Evolutionary conservation across 1,140 invertebrate genomes (phyloP), one percentile per base, ranked within the genome.

Genomic region (Kradibia gibbosae): DNA sequence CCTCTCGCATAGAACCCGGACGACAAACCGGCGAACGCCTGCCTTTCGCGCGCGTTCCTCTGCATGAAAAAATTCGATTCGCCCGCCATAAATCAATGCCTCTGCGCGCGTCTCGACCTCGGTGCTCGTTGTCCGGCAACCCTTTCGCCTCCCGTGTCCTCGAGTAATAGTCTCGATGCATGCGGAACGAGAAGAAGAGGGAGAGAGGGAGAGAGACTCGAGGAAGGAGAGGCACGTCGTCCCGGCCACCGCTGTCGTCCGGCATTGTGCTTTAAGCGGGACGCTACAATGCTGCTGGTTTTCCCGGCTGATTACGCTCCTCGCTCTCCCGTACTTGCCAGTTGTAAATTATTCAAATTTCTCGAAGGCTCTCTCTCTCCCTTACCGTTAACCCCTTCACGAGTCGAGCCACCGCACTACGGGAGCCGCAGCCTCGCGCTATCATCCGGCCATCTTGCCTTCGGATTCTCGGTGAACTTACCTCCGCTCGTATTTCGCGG

Each of bases 341-440:
- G 87, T 74, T 86, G 82, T 89, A 89, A 89, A 89, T 88, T 89
- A 87, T 85, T 84, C 84, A 88, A 88, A 86, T 80, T 81, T 48
- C 31, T 79, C 55, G 70, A 80, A 25, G 57, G 81, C 67, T 70
- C 77, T 55, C 36, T 25, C 67, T 70, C 77, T 55, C 36, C 36
- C 34, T 45, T 39, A 28, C 17, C 62, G 15, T 74, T 53, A 80
- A 73, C 78, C 70, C 78, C n/a, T 74, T 73, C 62, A 10, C 39
- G 53, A 34, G 55, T 8, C 7, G 42, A 20, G 22, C 57, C 20
- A 25, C 76, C 10, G 60, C 13, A 53, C 76, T 13, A 55, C 1
- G 45, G 20, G 76, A 53, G 42, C 48, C 11, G 8, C 76, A 45
- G 76, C 28, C 45, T 76, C 74, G 57, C 73, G 57, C 73, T 76